Evolutionary conservation across 2,888 invertebrate genomes (phyloP).

Genomic region (Thysanoteuthis rhombus): DNA sequence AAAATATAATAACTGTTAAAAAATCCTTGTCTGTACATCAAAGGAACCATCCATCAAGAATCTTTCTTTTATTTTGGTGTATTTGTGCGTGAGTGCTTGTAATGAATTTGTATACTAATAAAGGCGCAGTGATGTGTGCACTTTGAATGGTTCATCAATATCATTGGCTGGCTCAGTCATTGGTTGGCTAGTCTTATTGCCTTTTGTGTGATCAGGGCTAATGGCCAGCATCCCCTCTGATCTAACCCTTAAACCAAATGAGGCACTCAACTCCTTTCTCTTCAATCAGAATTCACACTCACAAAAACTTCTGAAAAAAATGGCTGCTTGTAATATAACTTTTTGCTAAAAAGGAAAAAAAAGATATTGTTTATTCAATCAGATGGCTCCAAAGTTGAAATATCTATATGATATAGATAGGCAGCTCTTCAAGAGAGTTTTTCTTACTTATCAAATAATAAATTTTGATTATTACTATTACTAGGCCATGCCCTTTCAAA

Average conservation of each 20-base stretch:
- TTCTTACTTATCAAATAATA: background rate
- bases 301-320: background rate
- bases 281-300: background rate
- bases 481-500: too few relatives aligned
- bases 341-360: background rate
- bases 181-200: background rate
- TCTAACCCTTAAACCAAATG: background rate
- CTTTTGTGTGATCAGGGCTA: background rate
- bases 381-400: background rate
- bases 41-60: background rate
- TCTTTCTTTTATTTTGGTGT: background rate
- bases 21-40: background rate
- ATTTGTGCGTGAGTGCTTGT: background rate
- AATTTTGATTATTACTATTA: background rate
- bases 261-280: background rate
- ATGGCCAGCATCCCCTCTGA: background rate
- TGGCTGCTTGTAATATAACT: background rate
- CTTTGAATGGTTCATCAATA: background rate
- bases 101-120: conserved; percentile 12
- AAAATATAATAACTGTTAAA: conserved; percentile 12
- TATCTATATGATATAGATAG: background rate
- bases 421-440: background rate
- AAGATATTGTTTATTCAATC: background rate
- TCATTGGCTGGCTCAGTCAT: background rate
- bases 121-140: background rate